Conservation (phyloP, 2,113 vertebrate genomes). For the Burhinus bistriatus region DNA sequence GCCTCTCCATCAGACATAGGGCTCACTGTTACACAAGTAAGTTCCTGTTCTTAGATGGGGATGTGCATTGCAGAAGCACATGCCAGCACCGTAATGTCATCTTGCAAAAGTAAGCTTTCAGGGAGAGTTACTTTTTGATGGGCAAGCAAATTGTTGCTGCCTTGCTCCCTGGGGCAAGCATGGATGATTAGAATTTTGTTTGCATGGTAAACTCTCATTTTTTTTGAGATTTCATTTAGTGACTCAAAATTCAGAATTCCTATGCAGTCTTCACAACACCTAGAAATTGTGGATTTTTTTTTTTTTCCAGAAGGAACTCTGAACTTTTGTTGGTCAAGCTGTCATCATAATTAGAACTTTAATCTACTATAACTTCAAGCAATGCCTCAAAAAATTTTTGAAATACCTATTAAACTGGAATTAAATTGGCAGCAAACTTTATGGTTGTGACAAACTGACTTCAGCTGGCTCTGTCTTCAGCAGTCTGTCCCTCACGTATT, state of each 20-base stretch:
- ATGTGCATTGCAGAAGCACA: background rate
- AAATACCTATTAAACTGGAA: background rate
- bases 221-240: background rate
- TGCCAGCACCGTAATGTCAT: background rate
- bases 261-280: background rate
- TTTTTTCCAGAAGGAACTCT: background rate
- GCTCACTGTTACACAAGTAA: slow-evolving; percentile 23
- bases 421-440: background rate
- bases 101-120: background rate
- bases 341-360: background rate
- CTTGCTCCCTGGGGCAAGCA: background rate
- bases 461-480: slow-evolving; percentile 39
- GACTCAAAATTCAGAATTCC: background rate
- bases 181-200: background rate
- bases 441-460: background rate
- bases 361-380: background rate
- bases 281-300: background rate
- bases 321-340: background rate
- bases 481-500: background rate
- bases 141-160: background rate
- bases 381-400: background rate
- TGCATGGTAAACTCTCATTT: background rate
- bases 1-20: slow-evolving; percentile 3
- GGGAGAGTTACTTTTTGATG: background rate
- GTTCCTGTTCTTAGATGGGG: background rate